A percentile compares a stretch with the other conserved stretches of the same genome.
Evolutionary conservation across 2,888 invertebrate genomes (phyloP).

Genomic region (Belgica antarctica): DNA sequence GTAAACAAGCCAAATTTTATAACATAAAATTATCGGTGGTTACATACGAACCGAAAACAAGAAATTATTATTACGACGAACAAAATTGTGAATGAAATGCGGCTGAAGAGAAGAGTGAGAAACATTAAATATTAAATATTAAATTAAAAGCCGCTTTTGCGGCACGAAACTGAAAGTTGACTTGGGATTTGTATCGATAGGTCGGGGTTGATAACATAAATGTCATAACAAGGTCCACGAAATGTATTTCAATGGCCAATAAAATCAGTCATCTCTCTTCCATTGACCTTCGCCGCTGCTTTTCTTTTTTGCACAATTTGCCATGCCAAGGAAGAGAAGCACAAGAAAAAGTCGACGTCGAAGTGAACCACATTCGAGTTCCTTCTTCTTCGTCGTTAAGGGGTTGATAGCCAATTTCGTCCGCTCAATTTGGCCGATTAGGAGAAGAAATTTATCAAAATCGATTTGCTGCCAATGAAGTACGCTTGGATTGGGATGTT

Average conservation of each 20-base stretch:
- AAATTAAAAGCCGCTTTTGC: background rate
- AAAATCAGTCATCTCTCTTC: conserved; percentile 25
- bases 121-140: background rate
- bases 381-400: background rate
- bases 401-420: conserved; percentile 5
- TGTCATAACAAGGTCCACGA: conserved; percentile 5
- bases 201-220: conserved; percentile 20
- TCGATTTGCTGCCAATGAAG: conserved; percentile 17
- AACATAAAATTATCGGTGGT: background rate
- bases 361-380: conserved; percentile 9
- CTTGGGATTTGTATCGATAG: conserved; percentile 8
- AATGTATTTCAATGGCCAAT: conserved; percentile 19
- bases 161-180: background rate
- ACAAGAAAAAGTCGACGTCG: background rate
- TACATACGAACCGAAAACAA: conserved; percentile 21
- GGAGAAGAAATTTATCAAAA: background rate
- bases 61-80: background rate
- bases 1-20: conserved; percentile 9
- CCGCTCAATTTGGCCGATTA: background rate
- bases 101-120: background rate
- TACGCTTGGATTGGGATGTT: background rate
- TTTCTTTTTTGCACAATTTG: too few relatives aligned
- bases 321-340: too few relatives aligned
- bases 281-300: conserved; percentile 14
- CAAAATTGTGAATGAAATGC: background rate